phyloP scores from a whole-genome alignment of 2,797 vertebrate species.

The Sebastolobus alascanus region DNA sequence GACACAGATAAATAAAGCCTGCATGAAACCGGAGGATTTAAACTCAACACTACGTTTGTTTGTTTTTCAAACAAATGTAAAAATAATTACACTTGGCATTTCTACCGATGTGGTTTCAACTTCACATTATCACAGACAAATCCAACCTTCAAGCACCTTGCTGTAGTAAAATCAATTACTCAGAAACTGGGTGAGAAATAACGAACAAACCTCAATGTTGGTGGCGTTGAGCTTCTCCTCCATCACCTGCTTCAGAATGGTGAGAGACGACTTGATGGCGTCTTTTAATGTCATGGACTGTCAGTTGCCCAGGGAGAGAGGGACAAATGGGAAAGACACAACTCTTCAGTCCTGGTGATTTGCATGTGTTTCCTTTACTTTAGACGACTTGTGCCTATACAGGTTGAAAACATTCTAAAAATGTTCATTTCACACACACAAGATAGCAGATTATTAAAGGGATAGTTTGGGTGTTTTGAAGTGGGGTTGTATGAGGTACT shows the following conservation, averaged over 20 bases:
- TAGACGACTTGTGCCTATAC: not conserved
- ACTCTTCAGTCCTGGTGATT: not conserved
- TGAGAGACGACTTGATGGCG: slow-evolving; percentile 98
- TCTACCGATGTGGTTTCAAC: not conserved
- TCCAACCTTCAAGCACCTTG: not conserved
- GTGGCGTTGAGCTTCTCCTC: slow-evolving; percentile 99
- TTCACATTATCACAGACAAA: not conserved
- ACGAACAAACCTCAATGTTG: slow-evolving; percentile 93
- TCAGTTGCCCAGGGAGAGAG: slow-evolving; percentile 12
- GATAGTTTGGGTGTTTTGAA: too few species aligned
- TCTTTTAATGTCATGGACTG: slow-evolving; percentile 99
- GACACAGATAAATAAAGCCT: slow-evolving; percentile 12
- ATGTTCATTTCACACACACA: not conserved
- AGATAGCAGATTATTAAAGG: not conserved
- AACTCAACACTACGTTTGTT: not conserved
- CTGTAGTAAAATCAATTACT: not conserved
- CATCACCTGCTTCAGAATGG: slow-evolving; percentile 99
- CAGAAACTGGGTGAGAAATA: not conserved
- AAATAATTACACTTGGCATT: not conserved
- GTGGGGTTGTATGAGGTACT: too few species aligned
- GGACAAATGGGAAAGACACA: slow-evolving; percentile 41
- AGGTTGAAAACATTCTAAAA: not conserved
- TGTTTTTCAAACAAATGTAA: not conserved
- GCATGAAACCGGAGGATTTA: slow-evolving; percentile 8
- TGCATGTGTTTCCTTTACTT: not conserved